Percentiles rank a stretch among this genome's conserved stretches.
Conservation (phyloP, 1,140 invertebrate genomes). For the Centruroides vittatus region DNA sequence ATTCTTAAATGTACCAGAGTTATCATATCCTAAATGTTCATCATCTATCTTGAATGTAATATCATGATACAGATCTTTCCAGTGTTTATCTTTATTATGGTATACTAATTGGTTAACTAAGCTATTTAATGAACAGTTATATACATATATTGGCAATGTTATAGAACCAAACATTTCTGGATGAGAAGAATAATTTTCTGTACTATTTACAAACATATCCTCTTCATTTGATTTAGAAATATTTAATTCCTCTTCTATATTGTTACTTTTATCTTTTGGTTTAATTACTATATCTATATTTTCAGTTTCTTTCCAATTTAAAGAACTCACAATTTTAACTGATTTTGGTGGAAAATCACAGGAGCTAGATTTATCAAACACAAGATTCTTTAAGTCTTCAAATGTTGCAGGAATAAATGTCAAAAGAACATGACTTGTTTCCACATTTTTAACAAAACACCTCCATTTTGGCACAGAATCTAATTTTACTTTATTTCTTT, state of each 20-base stretch:
- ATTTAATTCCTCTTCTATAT: not conserved
- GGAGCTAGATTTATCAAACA: not conserved
- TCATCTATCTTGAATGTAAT: constrained; percentile 24
- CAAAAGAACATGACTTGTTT: constrained; percentile 44
- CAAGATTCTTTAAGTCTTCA: constrained; percentile 27
- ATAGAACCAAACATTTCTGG: constrained; percentile 19
- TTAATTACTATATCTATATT: not conserved
- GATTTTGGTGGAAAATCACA: not conserved
- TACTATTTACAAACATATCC: not conserved
- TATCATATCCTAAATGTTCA: constrained; percentile 7
- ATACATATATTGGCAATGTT: constrained; percentile 49
- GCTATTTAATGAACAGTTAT: constrained; percentile 46
- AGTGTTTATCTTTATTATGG: constrained; percentile 27
- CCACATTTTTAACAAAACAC: constrained; percentile 51
- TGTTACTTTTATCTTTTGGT: not conserved
- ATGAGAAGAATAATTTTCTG: not conserved
- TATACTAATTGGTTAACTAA: constrained; percentile 44
- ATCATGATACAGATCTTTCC: constrained; percentile 28
- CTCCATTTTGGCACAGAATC: constrained; percentile 37
- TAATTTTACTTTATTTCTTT: no score
- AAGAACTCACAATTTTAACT: not conserved
- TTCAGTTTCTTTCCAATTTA: not conserved
- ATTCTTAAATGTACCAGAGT: constrained; percentile 4
- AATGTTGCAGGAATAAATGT: constrained; percentile 50
- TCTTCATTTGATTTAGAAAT: not conserved